Percentiles rank a stretch among this genome's conserved stretches.
Evolutionary conservation across 2,888 invertebrate genomes (phyloP).

Genomic region (Hyalella azteca): DNA sequence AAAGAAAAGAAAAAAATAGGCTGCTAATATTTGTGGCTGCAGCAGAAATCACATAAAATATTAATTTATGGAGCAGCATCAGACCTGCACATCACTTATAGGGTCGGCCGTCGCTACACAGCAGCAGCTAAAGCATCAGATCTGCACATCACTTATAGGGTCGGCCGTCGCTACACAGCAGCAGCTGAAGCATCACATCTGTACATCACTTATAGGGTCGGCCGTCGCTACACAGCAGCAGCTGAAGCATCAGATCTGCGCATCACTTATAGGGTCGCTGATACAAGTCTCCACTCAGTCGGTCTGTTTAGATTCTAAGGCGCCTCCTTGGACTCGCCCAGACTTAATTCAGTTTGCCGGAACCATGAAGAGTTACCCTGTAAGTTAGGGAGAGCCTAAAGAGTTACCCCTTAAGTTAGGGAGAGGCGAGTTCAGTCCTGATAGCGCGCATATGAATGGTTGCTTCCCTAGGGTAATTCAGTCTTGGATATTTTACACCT

Average conservation of each 20-base stretch:
- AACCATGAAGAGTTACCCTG: slow-evolving; percentile 23
- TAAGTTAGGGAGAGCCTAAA: slow-evolving; percentile 7
- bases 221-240: not conserved
- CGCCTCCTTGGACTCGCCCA: not conserved
- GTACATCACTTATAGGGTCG: not conserved
- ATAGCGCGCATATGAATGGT: not conserved
- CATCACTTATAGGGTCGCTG: not conserved
- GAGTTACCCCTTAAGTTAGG: slow-evolving; percentile 10
- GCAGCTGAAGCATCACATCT: not conserved
- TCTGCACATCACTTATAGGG: not conserved
- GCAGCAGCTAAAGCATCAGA: not conserved
- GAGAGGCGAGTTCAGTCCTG: not conserved
- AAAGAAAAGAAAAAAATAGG: not conserved
- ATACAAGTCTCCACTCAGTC: no score
- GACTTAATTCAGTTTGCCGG: slow-evolving; percentile 30
- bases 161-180: not conserved
- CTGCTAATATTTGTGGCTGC: not conserved
- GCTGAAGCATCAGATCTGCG: not conserved
- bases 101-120: not conserved
- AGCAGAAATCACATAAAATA: not conserved
- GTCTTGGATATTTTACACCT: slow-evolving; percentile 9
- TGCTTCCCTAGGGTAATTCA: not conserved
- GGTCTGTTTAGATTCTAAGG: slow-evolving; percentile 4
- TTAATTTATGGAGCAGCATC: not conserved
- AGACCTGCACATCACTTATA: not conserved